A percentile compares a stretch with the other conserved stretches of the same genome.
phyloP scores from a whole-genome alignment of 2,888 invertebrate genomes.

The Andrena haemorrhoa region DNA sequence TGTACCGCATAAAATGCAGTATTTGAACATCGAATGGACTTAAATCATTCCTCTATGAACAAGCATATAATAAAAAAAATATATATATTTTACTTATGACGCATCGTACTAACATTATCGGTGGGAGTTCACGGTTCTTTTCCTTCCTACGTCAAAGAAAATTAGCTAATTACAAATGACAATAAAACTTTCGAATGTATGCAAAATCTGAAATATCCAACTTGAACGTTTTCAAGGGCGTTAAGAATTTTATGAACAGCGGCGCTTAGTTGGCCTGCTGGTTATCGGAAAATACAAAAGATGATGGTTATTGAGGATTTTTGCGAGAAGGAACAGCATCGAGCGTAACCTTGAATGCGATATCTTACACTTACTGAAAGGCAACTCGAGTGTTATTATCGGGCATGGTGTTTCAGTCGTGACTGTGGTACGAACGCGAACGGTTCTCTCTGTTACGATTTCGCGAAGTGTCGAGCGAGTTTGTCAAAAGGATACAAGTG shows the following conservation, averaged over 20 bases:
- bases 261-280: neutral
- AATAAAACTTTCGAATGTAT: neutral
- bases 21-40: neutral
- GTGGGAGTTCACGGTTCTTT: too few relatives aligned
- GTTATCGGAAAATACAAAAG: neutral
- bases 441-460: constrained; percentile 7
- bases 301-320: neutral
- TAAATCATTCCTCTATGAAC: constrained; percentile 1
- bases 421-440: constrained; percentile 61
- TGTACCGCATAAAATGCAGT: constrained; percentile 5
- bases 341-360: constrained; percentile 44
- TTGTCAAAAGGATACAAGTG: neutral
- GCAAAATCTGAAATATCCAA: neutral
- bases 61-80: constrained; percentile 16
- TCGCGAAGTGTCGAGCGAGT: neutral
- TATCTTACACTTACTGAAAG: constrained; percentile 55
- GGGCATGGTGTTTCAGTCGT: constrained; percentile 71
- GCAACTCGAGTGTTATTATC: constrained; percentile 67
- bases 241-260: neutral
- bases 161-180: neutral
- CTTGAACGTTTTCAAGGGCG: neutral
- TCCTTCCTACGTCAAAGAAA: neutral
- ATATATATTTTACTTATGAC: constrained; percentile 8
- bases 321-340: neutral
- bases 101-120: neutral